phyloP scores from a whole-genome alignment of 2,888 invertebrate genomes.

The Itoplectis maculator region DNA sequence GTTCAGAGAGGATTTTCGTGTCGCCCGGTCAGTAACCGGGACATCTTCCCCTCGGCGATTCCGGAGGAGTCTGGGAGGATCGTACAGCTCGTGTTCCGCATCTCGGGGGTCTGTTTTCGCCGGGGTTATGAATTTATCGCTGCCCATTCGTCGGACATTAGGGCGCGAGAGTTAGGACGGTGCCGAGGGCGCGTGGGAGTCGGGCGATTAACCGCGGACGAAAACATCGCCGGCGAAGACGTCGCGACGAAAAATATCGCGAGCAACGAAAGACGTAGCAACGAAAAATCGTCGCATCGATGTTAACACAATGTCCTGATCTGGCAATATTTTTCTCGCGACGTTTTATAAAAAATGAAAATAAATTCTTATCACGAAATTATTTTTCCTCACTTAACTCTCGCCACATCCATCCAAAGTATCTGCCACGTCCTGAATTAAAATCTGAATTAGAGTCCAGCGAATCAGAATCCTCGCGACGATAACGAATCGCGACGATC shows the following conservation, averaged over 20 bases:
- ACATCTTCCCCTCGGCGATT: background rate
- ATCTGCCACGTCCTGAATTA: background rate
- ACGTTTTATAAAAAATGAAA: too few relatives aligned
- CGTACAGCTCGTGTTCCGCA: slow-evolving; percentile 63
- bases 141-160: slow-evolving; percentile 83
- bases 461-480: slow-evolving; percentile 12
- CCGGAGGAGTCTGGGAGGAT: slow-evolving; percentile 42
- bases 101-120: slow-evolving; percentile 80
- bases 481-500: background rate
- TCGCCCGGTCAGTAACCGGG: background rate
- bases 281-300: too few relatives aligned
- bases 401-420: slow-evolving; percentile 39
- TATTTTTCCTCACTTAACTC: too few relatives aligned
- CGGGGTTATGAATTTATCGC: slow-evolving; percentile 84
- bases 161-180: slow-evolving; percentile 69
- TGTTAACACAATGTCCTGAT: too few relatives aligned
- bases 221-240: too few relatives aligned
- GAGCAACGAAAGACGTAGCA: too few relatives aligned
- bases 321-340: too few relatives aligned
- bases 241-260: too few relatives aligned
- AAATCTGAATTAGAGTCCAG: too few relatives aligned
- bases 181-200: slow-evolving; percentile 77
- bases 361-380: too few relatives aligned
- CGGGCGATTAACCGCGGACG: slow-evolving; percentile 68
- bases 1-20: too few relatives aligned